Percentiles rank a stretch among this genome's conserved stretches.
Evolutionary conservation across 2,888 invertebrate species (phyloP).

Genomic region (Agonopterix alstromeriana): DNA sequence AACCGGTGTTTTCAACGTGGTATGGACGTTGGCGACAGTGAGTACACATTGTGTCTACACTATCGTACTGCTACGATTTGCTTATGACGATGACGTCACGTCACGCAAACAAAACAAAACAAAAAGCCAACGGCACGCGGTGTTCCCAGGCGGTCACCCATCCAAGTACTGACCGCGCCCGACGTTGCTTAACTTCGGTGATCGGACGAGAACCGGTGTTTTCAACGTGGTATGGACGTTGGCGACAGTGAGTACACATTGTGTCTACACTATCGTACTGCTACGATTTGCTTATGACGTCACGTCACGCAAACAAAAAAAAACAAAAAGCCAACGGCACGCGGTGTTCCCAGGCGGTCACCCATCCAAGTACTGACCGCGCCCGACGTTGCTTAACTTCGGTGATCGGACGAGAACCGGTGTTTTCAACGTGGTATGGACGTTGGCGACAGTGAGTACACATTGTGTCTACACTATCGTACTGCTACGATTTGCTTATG

Average conservation of each 20-base stretch:
- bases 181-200: conserved; percentile 71
- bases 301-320: background rate
- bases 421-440: conserved; percentile 66
- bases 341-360: conserved; percentile 67
- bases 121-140: conserved; percentile 56
- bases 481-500: no score
- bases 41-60: no score
- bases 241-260: conserved; percentile 12
- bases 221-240: conserved; percentile 64
- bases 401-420: conserved; percentile 73
- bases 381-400: conserved; percentile 71
- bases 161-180: conserved; percentile 70
- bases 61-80: no score
- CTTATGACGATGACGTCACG: no score
- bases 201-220: conserved; percentile 71
- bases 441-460: conserved; percentile 24
- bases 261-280: no score
- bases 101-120: conserved; percentile 3
- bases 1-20: conserved; percentile 67
- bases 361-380: conserved; percentile 71
- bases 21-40: conserved; percentile 45
- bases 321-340: conserved; percentile 49
- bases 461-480: no score
- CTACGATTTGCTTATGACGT: no score
- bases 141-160: conserved; percentile 70